A percentile compares a stretch with the other conserved stretches of the same genome.
Evolutionary conservation across 2,113 vertebrate species (phyloP).

Genomic region (Gambusia affinis): DNA sequence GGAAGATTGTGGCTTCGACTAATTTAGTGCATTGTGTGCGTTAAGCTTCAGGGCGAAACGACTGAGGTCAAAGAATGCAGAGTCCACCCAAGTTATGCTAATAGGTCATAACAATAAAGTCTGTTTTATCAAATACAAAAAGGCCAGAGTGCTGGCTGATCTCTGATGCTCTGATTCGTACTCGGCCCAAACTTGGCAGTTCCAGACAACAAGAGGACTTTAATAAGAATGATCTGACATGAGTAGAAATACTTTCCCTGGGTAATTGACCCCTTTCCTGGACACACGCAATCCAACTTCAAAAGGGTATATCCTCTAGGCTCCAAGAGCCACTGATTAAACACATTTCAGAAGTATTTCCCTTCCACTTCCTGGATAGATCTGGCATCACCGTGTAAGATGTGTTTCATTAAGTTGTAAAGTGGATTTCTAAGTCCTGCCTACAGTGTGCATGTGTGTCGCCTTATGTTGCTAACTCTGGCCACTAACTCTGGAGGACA

Average conservation of each 20-base stretch:
- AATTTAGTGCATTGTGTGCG: not conserved
- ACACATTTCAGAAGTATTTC: slow-evolving; percentile 68
- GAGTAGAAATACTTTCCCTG: slow-evolving; percentile 77
- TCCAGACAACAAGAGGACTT: slow-evolving; percentile 61
- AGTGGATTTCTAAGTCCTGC: not conserved
- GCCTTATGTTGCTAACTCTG: slow-evolving; percentile 1
- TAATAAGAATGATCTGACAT: slow-evolving; percentile 73
- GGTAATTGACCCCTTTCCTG: slow-evolving; percentile 80
- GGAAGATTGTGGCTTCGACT: slow-evolving; percentile 11
- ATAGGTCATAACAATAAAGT: slow-evolving; percentile 56
- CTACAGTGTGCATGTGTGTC: not conserved
- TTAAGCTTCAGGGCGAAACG: slow-evolving; percentile 6
- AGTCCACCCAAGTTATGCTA: slow-evolving; percentile 50
- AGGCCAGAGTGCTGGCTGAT: slow-evolving; percentile 26
- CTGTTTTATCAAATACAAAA: slow-evolving; percentile 29
- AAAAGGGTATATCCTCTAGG: slow-evolving; percentile 73
- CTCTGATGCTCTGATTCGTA: slow-evolving; percentile 74
- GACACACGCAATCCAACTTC: slow-evolving; percentile 78
- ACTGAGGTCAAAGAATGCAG: slow-evolving; percentile 32
- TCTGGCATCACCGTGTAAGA: slow-evolving; percentile 43
- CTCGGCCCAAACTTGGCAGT: slow-evolving; percentile 77
- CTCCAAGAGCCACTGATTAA: slow-evolving; percentile 64
- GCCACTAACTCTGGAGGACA: not conserved
- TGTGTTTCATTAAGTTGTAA: slow-evolving; percentile 59
- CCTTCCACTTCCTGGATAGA: slow-evolving; percentile 49